A percentile compares a stretch with the other conserved stretches of the same genome.
phyloP scores from a whole-genome alignment of 2,113 vertebrate genomes.

The Galemys pyrenaicus region DNA sequence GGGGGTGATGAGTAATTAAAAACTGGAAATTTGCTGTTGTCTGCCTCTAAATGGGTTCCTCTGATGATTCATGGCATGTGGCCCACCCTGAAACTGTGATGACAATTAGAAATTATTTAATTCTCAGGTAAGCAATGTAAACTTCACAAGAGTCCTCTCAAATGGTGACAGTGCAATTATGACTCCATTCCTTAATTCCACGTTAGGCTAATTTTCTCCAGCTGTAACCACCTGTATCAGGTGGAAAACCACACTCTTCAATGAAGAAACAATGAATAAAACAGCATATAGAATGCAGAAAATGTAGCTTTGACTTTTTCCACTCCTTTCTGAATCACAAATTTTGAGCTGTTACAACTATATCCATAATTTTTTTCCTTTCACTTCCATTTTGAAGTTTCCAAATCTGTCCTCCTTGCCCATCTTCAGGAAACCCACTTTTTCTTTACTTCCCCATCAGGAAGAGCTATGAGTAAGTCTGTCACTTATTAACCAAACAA shows the following conservation, averaged over 20 bases:
- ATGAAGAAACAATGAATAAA: background rate
- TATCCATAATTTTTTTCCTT: background rate
- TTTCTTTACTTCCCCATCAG: background rate
- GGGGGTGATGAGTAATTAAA: fast-evolving
- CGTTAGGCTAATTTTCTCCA: background rate
- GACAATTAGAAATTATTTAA: background rate
- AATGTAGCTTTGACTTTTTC: background rate
- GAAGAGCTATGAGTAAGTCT: background rate
- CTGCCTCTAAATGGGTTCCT: background rate
- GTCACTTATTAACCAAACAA: background rate
- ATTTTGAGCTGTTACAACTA: background rate
- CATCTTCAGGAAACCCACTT: background rate
- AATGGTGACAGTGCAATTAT: background rate
- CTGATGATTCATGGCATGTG: background rate
- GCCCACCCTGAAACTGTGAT: background rate
- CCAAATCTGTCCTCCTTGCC: background rate
- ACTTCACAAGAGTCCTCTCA: background rate
- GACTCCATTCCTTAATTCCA: background rate
- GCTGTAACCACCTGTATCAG: background rate
- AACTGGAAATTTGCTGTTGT: background rate
- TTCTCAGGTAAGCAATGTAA: background rate
- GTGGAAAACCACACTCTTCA: background rate
- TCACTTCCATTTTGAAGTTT: background rate
- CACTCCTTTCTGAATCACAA: background rate
- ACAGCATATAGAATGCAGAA: background rate